Conservation (phyloP, 2,113 vertebrate genomes). For the Crotalus helleri region DNA sequence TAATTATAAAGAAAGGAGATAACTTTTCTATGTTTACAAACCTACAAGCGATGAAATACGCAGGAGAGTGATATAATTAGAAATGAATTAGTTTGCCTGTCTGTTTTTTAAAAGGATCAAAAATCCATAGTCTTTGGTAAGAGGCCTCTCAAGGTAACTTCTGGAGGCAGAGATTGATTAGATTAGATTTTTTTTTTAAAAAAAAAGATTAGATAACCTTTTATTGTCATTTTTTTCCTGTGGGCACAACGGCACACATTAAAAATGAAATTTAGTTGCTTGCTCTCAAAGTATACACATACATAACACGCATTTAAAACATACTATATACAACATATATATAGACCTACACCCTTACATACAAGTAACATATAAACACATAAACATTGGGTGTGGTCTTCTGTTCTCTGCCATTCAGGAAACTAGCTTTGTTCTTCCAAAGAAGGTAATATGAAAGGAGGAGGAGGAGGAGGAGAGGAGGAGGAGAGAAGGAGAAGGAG, state of each 20-base stretch:
- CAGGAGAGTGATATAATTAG: not conserved
- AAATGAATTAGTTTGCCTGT: not conserved
- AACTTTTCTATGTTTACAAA: not conserved
- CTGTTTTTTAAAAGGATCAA: not conserved
- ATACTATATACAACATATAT: no score
- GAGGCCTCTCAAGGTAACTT: not conserved
- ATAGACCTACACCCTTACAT: no score
- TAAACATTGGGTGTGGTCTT: not conserved
- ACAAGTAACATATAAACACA: no score
- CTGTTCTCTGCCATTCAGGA: not conserved
- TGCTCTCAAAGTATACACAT: no score
- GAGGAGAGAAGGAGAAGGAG: rapidly evolving
- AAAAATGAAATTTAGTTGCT: no score
- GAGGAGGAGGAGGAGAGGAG: no score
- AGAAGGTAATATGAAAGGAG: not conserved
- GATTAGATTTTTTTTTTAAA: no score
- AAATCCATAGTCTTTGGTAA: not conserved
- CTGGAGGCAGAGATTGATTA: not conserved
- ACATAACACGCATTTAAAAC: no score
- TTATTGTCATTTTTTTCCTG: no score
- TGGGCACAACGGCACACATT: no score
- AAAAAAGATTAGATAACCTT: no score
- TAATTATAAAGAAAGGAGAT: not conserved
- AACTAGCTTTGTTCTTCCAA: not conserved
- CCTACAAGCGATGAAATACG: not conserved